Evolutionary conservation across 2,888 invertebrate genomes (phyloP).

Genomic region (Eumacrocentrus americanus): DNA sequence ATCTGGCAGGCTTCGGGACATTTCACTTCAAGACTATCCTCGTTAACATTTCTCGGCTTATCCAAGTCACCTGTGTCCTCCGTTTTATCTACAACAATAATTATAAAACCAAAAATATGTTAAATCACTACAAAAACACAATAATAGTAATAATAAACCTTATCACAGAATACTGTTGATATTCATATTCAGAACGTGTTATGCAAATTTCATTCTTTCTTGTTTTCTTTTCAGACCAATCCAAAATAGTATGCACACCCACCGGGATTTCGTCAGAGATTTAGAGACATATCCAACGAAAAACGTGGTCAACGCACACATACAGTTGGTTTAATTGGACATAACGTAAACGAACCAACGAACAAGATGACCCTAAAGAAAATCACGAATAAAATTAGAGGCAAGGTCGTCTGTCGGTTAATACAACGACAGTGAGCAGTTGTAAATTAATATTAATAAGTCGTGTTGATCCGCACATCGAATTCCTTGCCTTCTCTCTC

Average conservation of each 20-base stretch:
- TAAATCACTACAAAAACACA: not conserved
- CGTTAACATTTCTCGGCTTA: slow-evolving; percentile 48
- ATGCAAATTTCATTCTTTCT: not conserved
- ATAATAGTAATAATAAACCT: no score
- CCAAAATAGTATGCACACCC: not conserved
- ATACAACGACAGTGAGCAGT: slow-evolving; percentile 23
- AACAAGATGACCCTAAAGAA: slow-evolving; percentile 19
- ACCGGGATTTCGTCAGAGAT: no score
- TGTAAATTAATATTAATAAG: no score
- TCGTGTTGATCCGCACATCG: no score
- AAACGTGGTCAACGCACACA: not conserved
- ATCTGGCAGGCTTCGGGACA: slow-evolving; percentile 70
- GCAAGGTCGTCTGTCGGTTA: slow-evolving; percentile 18
- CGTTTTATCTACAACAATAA: slow-evolving; percentile 10
- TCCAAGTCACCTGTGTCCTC: not conserved
- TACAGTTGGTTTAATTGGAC: not conserved
- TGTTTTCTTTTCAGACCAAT: not conserved
- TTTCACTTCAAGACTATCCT: slow-evolving; percentile 53
- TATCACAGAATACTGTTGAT: not conserved
- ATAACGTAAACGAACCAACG: not conserved
- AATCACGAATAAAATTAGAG: slow-evolving; percentile 27
- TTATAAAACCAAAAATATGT: not conserved
- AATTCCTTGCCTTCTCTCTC: no score
- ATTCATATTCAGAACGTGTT: not conserved
- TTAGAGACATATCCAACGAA: no score